These are phyloP conservation scores for Sepioteuthis lessoniana DNA, from an alignment of 2,888 invertebrate species.

Conservation along the genomic window DNA sequence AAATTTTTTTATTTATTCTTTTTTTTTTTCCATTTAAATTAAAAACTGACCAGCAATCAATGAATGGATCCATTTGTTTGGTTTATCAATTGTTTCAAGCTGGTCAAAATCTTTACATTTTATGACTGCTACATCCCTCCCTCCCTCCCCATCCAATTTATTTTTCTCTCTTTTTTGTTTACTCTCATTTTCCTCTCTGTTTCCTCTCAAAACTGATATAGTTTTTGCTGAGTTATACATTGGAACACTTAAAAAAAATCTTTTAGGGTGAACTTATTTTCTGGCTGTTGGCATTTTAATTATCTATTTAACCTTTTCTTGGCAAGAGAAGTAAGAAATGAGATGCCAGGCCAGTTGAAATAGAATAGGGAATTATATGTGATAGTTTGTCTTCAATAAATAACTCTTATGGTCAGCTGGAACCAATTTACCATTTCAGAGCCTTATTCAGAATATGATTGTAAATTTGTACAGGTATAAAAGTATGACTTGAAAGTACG, in stretches of 20 bases:
- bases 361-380: not conserved
- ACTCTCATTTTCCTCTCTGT: not conserved
- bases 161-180: too few species aligned
- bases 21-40: too few species aligned
- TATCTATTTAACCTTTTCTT: not conserved
- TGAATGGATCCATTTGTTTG: not conserved
- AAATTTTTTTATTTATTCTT: too few species aligned
- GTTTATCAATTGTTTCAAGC: not conserved
- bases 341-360: not conserved
- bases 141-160: too few species aligned
- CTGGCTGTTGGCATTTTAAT: not conserved
- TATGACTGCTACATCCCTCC: too few species aligned
- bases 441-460: not conserved
- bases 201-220: not conserved
- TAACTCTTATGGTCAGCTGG: too few species aligned
- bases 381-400: not conserved
- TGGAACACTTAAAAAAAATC: not conserved
- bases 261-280: not conserved
- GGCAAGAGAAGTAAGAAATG: not conserved
- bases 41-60: not conserved
- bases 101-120: not conserved
- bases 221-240: not conserved
- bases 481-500: not conserved
- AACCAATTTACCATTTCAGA: too few species aligned
- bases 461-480: not conserved